Evolutionary conservation across 1,140 invertebrate species (phyloP).

Genomic region (Lasioglossum albipes): DNA sequence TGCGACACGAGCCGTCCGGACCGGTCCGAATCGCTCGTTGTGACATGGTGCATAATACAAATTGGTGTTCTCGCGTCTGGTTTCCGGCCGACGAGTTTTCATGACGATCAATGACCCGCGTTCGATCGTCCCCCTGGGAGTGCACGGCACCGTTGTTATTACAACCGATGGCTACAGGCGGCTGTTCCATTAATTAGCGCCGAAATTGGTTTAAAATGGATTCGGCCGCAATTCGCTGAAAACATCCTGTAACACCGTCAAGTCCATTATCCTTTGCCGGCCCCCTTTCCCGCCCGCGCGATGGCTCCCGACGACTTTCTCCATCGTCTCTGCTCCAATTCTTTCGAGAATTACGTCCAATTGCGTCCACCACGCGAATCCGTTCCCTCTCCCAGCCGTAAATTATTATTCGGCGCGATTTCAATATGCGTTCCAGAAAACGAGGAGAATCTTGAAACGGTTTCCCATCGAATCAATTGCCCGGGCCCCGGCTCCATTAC

Average conservation of each 20-base stretch:
- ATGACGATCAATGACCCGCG: constrained; percentile 35
- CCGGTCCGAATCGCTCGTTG: constrained; percentile 4
- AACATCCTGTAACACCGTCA: constrained; percentile 12
- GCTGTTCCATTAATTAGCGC: constrained; percentile 33
- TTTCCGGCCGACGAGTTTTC: constrained; percentile 36
- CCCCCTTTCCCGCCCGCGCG: no score
- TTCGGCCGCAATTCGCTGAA: constrained; percentile 16
- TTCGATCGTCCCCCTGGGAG: constrained; percentile 19
- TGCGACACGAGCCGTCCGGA: no score
- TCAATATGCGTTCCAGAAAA: constrained; percentile 2
- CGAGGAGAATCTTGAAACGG: not conserved
- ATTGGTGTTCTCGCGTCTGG: constrained; percentile 47
- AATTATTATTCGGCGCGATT: not conserved
- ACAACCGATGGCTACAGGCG: constrained; percentile 21
- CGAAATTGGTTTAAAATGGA: constrained; percentile 40
- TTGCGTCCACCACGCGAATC: not conserved
- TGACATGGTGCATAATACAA: constrained; percentile 45
- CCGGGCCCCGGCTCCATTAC: not conserved
- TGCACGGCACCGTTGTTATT: constrained; percentile 31
- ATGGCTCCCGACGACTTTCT: not conserved
- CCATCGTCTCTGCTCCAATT: not conserved
- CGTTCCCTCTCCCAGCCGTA: not conserved
- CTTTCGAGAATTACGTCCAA: not conserved
- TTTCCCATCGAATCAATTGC: not conserved
- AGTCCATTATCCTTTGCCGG: not conserved